Evolutionary conservation across 2,797 vertebrate species (phyloP).

Genomic region (Ctenopoma kingsleyae): DNA sequence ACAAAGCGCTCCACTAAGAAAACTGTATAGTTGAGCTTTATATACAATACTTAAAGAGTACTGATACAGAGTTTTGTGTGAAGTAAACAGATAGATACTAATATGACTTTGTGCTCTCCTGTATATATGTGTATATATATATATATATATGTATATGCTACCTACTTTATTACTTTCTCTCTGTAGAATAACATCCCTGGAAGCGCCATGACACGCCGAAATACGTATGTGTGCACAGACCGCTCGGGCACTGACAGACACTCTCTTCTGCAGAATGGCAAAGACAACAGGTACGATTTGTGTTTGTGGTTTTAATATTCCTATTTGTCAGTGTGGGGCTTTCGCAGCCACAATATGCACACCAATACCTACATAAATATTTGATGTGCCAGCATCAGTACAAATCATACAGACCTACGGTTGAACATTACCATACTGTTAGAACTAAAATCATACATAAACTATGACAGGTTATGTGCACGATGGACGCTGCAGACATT

Average conservation of each 20-base stretch:
- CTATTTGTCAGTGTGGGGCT: neutral
- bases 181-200: conserved; percentile 92
- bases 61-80: too few relatives aligned
- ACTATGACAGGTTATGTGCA: neutral
- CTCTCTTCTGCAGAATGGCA: conserved; percentile 92
- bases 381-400: neutral
- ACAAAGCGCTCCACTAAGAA: too few relatives aligned
- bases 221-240: conserved; percentile 95
- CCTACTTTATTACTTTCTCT: neutral
- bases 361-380: neutral
- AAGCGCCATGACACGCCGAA: conserved; percentile 93
- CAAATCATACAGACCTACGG: neutral
- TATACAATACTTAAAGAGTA: too few relatives aligned
- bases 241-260: conserved; percentile 90
- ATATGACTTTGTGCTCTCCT: too few relatives aligned
- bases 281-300: conserved; percentile 91
- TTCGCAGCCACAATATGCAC: neutral
- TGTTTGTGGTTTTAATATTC: neutral
- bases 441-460: neutral
- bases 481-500: neutral
- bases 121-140: too few relatives aligned
- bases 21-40: too few relatives aligned
- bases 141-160: too few relatives aligned
- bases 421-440: neutral
- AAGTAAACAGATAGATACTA: too few relatives aligned